Conservation (phyloP, 2,113 vertebrate genomes). For the Callorhinus ursinus region DNA sequence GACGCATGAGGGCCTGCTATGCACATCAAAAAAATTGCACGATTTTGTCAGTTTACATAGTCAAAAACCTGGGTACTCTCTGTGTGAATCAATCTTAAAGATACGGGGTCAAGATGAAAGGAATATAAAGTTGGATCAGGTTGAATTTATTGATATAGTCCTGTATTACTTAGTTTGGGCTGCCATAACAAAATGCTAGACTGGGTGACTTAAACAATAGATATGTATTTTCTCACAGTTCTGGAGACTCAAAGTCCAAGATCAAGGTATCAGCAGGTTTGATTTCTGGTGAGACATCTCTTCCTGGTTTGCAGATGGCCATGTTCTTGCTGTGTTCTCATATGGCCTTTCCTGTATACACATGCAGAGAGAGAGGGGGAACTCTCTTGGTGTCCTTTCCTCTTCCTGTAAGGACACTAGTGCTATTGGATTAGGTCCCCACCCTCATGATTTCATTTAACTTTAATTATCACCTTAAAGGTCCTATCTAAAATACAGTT, state of each 20-base stretch:
- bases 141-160: background rate
- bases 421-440: background rate
- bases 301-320: background rate
- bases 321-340: background rate
- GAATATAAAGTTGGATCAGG: background rate
- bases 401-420: background rate
- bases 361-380: background rate
- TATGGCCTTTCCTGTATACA: background rate
- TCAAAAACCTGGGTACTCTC: background rate
- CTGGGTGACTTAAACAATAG: background rate
- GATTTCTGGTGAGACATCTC: background rate
- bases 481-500: background rate
- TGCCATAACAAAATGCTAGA: background rate
- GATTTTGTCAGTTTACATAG: background rate
- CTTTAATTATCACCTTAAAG: background rate
- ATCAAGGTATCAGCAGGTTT: background rate
- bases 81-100: background rate
- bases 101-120: background rate
- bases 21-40: background rate
- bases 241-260: background rate
- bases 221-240: constrained; percentile 2
- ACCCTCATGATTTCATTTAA: background rate
- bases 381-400: background rate
- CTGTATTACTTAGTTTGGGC: background rate
- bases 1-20: background rate